phyloP scores from a whole-genome alignment of 1,140 invertebrate species.

The Penaeus indicus region DNA sequence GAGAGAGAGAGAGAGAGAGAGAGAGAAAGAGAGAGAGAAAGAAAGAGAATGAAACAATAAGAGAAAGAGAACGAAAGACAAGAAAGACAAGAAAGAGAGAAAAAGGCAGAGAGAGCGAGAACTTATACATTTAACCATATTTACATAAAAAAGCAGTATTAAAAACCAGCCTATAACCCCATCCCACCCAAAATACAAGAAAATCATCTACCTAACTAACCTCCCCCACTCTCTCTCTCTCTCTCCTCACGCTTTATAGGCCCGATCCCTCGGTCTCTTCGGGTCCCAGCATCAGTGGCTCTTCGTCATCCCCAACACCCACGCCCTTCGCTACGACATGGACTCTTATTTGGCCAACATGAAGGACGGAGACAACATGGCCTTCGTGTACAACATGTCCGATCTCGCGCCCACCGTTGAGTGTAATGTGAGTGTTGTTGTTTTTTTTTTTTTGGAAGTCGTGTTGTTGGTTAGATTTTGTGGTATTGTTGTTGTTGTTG shows the following conservation, averaged over 20 bases:
- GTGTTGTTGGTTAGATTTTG: background rate
- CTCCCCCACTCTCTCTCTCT: background rate
- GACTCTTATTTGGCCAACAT: slow-evolving; percentile 75
- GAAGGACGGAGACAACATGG: slow-evolving; percentile 85
- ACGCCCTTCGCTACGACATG: slow-evolving; percentile 70
- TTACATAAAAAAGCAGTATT: no score
- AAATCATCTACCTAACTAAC: no score
- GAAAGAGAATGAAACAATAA: no score
- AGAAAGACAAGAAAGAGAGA: no score
- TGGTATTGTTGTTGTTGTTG: background rate
- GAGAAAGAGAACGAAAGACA: no score
- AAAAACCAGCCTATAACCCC: no score
- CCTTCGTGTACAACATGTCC: slow-evolving; percentile 72
- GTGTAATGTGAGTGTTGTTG: slow-evolving; percentile 43
- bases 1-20: no score
- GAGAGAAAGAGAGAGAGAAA: no score
- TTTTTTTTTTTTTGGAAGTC: background rate
- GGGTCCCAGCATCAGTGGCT: slow-evolving; percentile 83
- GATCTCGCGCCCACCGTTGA: slow-evolving; percentile 77
- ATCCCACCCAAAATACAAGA: no score
- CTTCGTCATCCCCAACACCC: slow-evolving; percentile 80
- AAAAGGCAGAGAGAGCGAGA: no score
- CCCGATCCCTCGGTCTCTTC: slow-evolving; percentile 77
- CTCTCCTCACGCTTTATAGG: slow-evolving; percentile 70
- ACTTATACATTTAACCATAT: no score